Conservation (phyloP, 2,797 vertebrate species). For the Allochrocebus solatus region DNA sequence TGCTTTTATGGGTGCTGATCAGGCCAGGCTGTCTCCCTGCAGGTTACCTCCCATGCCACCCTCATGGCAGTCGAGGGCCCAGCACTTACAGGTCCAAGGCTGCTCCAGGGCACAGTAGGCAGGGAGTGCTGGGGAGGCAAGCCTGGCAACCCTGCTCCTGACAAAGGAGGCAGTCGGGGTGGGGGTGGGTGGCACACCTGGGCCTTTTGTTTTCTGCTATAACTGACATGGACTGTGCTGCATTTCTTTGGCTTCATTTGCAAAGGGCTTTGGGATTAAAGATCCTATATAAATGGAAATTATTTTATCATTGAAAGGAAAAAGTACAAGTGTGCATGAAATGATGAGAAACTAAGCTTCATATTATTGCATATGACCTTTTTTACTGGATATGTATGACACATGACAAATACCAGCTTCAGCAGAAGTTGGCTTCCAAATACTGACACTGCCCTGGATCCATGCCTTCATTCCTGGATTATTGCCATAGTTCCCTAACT, state of each 20-base stretch:
- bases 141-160: not conserved
- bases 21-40: not conserved
- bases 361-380: not conserved
- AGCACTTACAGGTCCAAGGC: not conserved
- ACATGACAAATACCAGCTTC: not conserved
- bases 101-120: not conserved
- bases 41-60: not conserved
- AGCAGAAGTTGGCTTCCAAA: not conserved
- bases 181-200: not conserved
- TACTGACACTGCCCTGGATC: not conserved
- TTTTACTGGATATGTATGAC: not conserved
- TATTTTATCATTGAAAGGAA: constrained; percentile 37
- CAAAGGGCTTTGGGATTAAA: constrained; percentile 42
- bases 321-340: not conserved
- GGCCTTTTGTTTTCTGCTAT: not conserved
- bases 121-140: not conserved
- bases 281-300: constrained; percentile 64
- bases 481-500: not conserved
- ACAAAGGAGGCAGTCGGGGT: not conserved
- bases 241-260: constrained; percentile 35
- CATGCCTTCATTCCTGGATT: not conserved
- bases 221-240: not conserved
- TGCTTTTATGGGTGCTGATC: not conserved
- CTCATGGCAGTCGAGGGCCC: accelerated
- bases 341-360: not conserved